These are phyloP conservation scores for Phytoseiulus persimilis DNA, from an alignment of 2,888 invertebrate species.

Conservation along the genomic window DNA sequence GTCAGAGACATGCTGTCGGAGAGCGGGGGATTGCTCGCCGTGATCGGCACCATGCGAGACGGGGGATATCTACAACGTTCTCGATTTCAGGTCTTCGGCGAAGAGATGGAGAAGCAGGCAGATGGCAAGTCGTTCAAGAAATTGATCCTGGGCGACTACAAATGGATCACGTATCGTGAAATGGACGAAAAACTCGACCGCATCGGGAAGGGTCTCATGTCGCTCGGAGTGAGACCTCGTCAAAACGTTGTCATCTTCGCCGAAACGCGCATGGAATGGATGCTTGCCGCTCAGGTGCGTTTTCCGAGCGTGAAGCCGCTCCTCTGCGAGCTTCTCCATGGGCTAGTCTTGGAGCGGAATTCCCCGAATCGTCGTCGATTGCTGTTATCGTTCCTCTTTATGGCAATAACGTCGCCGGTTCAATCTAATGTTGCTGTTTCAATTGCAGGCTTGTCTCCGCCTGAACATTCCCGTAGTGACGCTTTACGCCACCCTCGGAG, in stretches of 20 bases:
- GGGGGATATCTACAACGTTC: conserved; percentile 52
- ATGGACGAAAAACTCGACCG: conserved; percentile 65
- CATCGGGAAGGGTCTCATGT: conserved; percentile 75
- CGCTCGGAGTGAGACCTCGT: conserved; percentile 64
- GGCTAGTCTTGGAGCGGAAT: neutral
- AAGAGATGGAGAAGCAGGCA: conserved; percentile 86
- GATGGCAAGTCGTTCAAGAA: conserved; percentile 94
- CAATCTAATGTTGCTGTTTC: neutral
- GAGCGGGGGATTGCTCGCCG: no score
- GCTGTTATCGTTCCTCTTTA: no score
- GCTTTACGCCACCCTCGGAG: conserved; percentile 90
- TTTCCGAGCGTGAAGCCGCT: neutral
- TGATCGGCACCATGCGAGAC: no score
- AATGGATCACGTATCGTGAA: conserved; percentile 74
- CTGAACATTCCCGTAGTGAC: conserved; percentile 91
- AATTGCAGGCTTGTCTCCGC: conserved; percentile 78
- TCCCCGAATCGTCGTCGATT: neutral
- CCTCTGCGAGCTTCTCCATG: no score
- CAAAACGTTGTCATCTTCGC: conserved; percentile 84
- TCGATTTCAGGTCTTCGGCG: conserved; percentile 69
- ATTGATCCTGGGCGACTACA: conserved; percentile 85
- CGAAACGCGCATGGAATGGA: conserved; percentile 96
- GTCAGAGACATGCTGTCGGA: no score
- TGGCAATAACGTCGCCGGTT: no score
- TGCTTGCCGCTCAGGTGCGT: conserved; percentile 67